Evolutionary conservation across 2,888 invertebrate species (phyloP).

Genomic region (Cryptus viduatorius): DNA sequence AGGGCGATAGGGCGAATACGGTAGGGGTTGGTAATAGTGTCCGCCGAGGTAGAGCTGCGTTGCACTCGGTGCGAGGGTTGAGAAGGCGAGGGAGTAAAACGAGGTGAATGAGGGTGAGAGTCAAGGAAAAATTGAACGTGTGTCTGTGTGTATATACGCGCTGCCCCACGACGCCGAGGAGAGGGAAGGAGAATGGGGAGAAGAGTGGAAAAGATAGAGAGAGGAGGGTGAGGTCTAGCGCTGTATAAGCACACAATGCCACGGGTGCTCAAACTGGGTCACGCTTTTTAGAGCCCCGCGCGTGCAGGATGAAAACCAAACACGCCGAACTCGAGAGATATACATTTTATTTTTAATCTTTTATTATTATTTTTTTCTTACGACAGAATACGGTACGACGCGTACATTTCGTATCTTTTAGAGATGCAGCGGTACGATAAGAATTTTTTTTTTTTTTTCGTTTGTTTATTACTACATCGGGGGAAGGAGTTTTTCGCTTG

Average conservation of each 20-base stretch:
- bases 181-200: constrained; percentile 51
- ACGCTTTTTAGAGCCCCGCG: constrained; percentile 64
- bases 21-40: constrained; percentile 19
- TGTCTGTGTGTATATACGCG: constrained; percentile 2
- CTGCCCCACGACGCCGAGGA: constrained; percentile 10
- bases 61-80: constrained; percentile 52
- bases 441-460: neutral
- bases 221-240: constrained; percentile 57
- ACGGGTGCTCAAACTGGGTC: constrained; percentile 72
- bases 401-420: neutral
- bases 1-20: neutral
- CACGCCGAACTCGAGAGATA: constrained; percentile 17
- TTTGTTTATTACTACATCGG: neutral
- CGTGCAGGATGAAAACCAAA: constrained; percentile 54
- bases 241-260: constrained; percentile 66
- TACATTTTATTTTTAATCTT: constrained; percentile 10
- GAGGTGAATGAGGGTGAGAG: constrained; percentile 36
- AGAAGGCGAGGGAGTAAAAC: constrained; percentile 51
- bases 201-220: constrained; percentile 52
- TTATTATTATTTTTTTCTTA: constrained; percentile 2
- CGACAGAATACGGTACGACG: neutral
- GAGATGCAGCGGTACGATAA: neutral
- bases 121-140: constrained; percentile 56
- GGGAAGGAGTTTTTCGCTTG: neutral
- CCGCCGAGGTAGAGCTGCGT: constrained; percentile 40